A percentile compares a stretch with the other conserved stretches of the same genome.
Evolutionary conservation across 2,113 vertebrate species (phyloP).

Genomic region (Silurus glanis): DNA sequence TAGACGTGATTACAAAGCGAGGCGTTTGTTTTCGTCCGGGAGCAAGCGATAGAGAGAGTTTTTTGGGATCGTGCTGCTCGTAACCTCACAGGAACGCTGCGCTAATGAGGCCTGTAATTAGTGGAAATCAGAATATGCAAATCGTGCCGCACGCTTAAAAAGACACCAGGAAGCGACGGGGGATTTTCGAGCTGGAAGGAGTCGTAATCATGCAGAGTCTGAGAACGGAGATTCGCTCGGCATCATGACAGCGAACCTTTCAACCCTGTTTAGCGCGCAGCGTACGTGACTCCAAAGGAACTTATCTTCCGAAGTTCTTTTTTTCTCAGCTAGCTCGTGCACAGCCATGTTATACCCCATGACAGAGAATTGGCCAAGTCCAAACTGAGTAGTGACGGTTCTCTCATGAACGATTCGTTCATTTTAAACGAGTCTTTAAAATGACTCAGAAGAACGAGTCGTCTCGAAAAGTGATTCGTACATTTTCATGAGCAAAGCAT

Average conservation of each 20-base stretch:
- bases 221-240: neutral
- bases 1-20: constrained; percentile 50
- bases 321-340: constrained; percentile 16
- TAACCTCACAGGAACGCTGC: constrained; percentile 50
- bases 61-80: constrained; percentile 23
- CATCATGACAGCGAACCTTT: constrained; percentile 11
- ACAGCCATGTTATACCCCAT: neutral
- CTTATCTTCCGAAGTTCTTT: constrained; percentile 32
- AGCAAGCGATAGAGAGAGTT: constrained; percentile 27
- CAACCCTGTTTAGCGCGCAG: constrained; percentile 20
- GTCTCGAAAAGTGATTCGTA: too few relatives aligned
- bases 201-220: constrained; percentile 6
- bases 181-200: constrained; percentile 29
- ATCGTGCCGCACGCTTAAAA: constrained; percentile 18
- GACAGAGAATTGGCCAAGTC: constrained; percentile 1
- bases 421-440: too few relatives aligned
- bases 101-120: constrained; percentile 60
- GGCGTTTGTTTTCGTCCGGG: constrained; percentile 32
- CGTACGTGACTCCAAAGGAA: constrained; percentile 11
- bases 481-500: too few relatives aligned
- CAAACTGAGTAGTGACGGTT: too few relatives aligned
- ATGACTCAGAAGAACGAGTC: too few relatives aligned
- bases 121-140: constrained; percentile 60
- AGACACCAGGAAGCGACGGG: neutral
- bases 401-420: too few relatives aligned